phyloP scores from a whole-genome alignment of 2,888 invertebrate species.

The Macaria notata region DNA sequence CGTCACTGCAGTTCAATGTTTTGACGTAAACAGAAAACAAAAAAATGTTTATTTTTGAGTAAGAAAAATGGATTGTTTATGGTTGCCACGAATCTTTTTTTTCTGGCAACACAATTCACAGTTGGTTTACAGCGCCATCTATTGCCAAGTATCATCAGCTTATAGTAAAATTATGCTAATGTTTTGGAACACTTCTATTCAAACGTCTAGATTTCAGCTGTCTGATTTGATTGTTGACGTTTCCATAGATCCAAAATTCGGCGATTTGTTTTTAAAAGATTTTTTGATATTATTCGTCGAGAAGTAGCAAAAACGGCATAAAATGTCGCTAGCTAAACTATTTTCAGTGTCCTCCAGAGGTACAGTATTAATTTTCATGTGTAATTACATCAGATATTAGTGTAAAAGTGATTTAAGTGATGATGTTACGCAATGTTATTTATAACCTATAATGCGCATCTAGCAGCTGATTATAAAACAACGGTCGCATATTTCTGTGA shows the following conservation, averaged over 20 bases:
- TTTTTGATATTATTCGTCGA: neutral
- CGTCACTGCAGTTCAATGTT: slow-evolving; percentile 75
- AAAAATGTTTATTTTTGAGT: slow-evolving; percentile 14
- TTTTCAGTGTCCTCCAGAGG: slow-evolving; percentile 77
- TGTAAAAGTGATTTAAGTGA: slow-evolving; percentile 10
- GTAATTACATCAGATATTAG: neutral
- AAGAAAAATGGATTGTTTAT: slow-evolving; percentile 20
- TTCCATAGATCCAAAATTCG: slow-evolving; percentile 5
- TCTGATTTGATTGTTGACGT: slow-evolving; percentile 2
- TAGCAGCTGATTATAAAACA: slow-evolving; percentile 40
- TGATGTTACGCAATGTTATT: slow-evolving; percentile 69
- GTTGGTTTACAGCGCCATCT: slow-evolving; percentile 3
- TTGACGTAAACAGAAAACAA: slow-evolving; percentile 51
- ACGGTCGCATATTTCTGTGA: no score
- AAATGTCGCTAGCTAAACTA: slow-evolving; percentile 78
- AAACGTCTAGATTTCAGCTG: no score
- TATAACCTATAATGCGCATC: slow-evolving; percentile 60
- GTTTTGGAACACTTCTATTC: neutral
- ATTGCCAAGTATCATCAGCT: neutral
- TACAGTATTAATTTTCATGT: slow-evolving; percentile 36
- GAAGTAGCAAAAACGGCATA: no score
- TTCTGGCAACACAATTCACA: neutral
- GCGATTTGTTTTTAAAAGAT: slow-evolving; percentile 15
- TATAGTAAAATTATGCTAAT: slow-evolving; percentile 1
- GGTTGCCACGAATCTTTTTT: slow-evolving; percentile 9